Evolutionary conservation across 2,113 vertebrate species (phyloP), one percentile per base, ranked within the genome.

Genomic region (Myotis brandtii): DNA sequence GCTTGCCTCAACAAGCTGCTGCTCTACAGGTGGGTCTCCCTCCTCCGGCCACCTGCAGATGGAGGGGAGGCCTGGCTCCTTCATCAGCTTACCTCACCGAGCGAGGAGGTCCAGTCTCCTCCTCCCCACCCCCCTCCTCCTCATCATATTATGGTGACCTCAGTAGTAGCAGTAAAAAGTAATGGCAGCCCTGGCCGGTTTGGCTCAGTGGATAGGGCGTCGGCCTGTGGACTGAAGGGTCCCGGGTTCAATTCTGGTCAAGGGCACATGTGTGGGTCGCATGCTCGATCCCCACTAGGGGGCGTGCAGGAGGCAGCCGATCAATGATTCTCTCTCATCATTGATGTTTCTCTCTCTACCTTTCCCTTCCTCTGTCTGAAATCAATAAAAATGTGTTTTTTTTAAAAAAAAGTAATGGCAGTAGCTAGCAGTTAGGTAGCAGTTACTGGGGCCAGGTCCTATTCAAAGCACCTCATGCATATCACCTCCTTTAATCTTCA

Each of bases 1-100:
- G 99, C 99, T 75, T 99, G 99, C 75, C 98, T 99, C 92, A 99
- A 99, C 98, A 99, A 99, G 91, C 98, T 99, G 70, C 99, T 99
- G 90, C 99, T 99, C 21, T 99, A 99, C 97, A 99, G 99, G 99
- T 99, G 84, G 75, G 98, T 86, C 50, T 52, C 6, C 64, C 5
- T 18, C 0, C 1, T 59, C 18, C 18, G 1, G 37, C 43, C 48
- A 3, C 40, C 13, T 21, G 32, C 77, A 46, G 30, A 54, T 48
- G 9, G 62, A 21, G 2, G 17, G 37, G 48, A 84, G 20, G 37
- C 32, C 46, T 54, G 5, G 73, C 48, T 77, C 34, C n/a, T 77
- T 25, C 37, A 30, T 70, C 7, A 88, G n/a, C n/a, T 72, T 86
- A 12, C 73, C 73, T 80, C 72, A 76, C 46, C 69, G 66, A 86